Conservation (phyloP, 2,888 invertebrate species). For the Eubasilissa splendida region DNA sequence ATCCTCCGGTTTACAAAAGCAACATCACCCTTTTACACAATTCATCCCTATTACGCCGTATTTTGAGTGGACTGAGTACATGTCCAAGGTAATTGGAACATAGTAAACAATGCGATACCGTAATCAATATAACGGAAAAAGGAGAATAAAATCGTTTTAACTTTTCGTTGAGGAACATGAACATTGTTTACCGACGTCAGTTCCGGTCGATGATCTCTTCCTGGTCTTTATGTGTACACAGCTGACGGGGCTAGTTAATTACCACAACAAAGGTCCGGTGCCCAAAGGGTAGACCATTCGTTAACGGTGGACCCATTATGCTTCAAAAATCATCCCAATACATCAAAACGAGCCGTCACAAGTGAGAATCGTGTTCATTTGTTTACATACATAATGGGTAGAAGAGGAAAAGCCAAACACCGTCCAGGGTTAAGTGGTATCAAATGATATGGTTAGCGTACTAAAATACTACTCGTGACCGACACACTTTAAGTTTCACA, state of each 20-base stretch:
- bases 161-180: background rate
- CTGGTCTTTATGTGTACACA: conserved; percentile 46
- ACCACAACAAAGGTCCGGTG: conserved; percentile 56
- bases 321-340: conserved; percentile 50
- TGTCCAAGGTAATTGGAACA: too few species aligned
- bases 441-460: background rate
- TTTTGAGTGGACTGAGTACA: background rate
- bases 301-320: conserved; percentile 40
- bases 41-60: background rate
- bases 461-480: too few species aligned
- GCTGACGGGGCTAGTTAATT: conserved; percentile 54
- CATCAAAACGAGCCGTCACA: conserved; percentile 25
- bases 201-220: conserved; percentile 21
- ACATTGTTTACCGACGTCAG: conserved; percentile 3
- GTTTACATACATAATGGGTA: conserved; percentile 9
- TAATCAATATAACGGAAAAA: background rate
- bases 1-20: background rate
- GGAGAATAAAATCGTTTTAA: background rate
- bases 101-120: too few species aligned
- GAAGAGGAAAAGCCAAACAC: background rate
- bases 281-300: conserved; percentile 50
- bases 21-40: conserved; percentile 7
- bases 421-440: background rate
- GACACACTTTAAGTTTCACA: too few species aligned
- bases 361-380: conserved; percentile 15